Evolutionary conservation across 1,140 invertebrate genomes (phyloP).

Genomic region (Oncopodura yosiiana): DNA sequence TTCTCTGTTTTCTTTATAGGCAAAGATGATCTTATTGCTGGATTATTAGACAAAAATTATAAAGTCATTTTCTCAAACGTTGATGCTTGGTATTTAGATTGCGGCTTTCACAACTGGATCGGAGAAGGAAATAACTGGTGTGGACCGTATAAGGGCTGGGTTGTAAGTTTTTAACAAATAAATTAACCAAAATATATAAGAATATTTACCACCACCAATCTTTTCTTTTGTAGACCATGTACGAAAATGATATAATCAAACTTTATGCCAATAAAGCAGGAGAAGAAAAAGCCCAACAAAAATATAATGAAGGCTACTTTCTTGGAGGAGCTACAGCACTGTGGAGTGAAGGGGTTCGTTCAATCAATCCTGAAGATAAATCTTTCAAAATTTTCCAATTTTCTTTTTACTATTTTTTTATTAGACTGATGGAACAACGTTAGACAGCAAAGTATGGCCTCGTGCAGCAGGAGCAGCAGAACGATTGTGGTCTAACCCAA

Average conservation of each 20-base stretch:
- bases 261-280: conserved; percentile 9
- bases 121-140: conserved; percentile 33
- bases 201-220: not conserved
- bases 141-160: conserved; percentile 37
- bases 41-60: conserved; percentile 26
- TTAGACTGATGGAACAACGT: conserved; percentile 44
- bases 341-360: conserved; percentile 74
- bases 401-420: too few relatives aligned
- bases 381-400: too few relatives aligned
- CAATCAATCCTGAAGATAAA: too few relatives aligned
- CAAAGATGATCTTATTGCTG: too few relatives aligned
- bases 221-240: conserved; percentile 26
- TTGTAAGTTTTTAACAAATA: too few relatives aligned
- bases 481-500: conserved; percentile 37
- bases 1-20: not conserved
- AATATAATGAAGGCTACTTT: conserved; percentile 39
- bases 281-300: not conserved
- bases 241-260: conserved; percentile 33
- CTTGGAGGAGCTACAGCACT: conserved; percentile 63
- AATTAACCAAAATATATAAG: too few relatives aligned
- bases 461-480: conserved; percentile 35
- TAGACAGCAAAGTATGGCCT: conserved; percentile 29
- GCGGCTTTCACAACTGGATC: conserved; percentile 35
- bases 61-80: conserved; percentile 27
- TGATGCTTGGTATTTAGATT: conserved; percentile 36